phyloP scores from a whole-genome alignment of 2,797 vertebrate genomes.

The Fringilla coelebs region DNA sequence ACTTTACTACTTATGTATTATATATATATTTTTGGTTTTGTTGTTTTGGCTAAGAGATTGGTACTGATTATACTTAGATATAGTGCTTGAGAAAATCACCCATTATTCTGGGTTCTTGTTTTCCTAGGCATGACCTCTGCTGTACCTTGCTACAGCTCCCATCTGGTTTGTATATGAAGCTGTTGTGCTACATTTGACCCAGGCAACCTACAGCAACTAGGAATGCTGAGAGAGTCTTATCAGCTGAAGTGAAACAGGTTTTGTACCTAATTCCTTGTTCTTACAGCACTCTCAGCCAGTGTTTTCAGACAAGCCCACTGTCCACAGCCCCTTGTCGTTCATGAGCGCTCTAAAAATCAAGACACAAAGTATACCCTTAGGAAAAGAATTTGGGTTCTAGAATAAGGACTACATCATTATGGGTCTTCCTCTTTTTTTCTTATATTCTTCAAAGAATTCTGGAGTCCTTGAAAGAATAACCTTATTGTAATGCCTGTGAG shows the following conservation, averaged over 20 bases:
- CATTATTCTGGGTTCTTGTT: neutral
- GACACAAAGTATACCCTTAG: neutral
- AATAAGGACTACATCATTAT: neutral
- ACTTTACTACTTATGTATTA: neutral
- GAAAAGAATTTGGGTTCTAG: neutral
- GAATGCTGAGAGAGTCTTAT: neutral
- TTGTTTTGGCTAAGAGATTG: neutral
- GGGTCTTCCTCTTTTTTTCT: neutral
- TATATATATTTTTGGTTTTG: too few relatives aligned
- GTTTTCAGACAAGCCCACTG: neutral
- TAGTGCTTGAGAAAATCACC: neutral
- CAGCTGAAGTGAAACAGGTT: neutral
- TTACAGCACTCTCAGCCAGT: rapidly evolving
- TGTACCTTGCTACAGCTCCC: neutral
- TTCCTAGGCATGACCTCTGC: neutral
- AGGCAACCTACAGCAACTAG: neutral
- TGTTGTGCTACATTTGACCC: neutral
- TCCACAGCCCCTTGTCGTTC: neutral
- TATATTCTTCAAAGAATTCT: neutral
- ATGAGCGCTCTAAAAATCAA: neutral
- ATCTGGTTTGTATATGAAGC: neutral
- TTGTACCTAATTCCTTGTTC: neutral
- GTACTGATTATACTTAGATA: neutral
- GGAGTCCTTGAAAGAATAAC: neutral
- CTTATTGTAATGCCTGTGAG: neutral